Conservation (phyloP, 2,797 vertebrate genomes). For the Hafferia zeledoni region DNA sequence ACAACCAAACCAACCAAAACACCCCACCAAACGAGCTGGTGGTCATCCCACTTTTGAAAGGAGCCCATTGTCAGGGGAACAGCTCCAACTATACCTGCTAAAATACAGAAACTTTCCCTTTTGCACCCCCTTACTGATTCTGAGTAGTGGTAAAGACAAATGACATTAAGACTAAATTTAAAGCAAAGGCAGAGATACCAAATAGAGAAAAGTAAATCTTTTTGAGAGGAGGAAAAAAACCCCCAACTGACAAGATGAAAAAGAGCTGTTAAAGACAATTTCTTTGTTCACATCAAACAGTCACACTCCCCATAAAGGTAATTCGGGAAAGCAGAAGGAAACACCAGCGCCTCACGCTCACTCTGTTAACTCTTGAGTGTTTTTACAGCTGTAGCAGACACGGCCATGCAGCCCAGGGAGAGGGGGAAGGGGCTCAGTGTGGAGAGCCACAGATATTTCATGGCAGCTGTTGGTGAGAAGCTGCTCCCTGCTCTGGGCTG, state of each 20-base stretch:
- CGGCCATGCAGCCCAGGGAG: not conserved
- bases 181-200: not conserved
- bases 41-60: not conserved
- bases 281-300: not conserved
- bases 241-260: not conserved
- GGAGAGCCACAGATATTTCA: accelerated
- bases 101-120: not conserved
- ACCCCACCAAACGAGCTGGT: not conserved
- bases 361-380: not conserved
- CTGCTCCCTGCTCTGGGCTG: not conserved
- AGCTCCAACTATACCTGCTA: not conserved
- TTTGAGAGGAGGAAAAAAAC: accelerated
- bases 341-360: not conserved
- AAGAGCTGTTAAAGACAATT: not conserved
- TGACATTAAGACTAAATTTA: not conserved
- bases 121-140: not conserved
- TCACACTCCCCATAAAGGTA: not conserved
- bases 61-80: not conserved
- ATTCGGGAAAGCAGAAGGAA: not conserved
- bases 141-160: not conserved
- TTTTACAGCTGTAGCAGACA: not conserved
- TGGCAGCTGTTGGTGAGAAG: no score
- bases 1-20: not conserved
- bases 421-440: accelerated
- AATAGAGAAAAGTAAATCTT: not conserved